These are phyloP conservation scores for Paramormyrops hopkinsi DNA, from an alignment of 2,797 vertebrate species.

Conservation along the genomic window DNA sequence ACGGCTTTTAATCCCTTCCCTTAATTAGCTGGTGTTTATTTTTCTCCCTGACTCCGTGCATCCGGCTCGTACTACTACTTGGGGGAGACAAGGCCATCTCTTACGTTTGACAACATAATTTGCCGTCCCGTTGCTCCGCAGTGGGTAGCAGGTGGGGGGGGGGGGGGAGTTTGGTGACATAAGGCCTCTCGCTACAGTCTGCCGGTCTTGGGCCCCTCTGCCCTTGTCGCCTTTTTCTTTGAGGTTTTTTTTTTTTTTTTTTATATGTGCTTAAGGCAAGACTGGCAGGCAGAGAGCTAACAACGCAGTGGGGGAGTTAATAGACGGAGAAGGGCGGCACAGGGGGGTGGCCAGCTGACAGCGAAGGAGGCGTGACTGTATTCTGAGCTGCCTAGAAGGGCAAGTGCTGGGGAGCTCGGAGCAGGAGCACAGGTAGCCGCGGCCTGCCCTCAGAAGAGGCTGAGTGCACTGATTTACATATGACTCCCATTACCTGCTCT, in stretches of 20 bases:
- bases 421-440: not conserved
- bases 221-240: not conserved
- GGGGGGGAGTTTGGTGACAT: constrained; percentile 19
- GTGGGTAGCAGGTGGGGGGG: not conserved
- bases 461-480: not conserved
- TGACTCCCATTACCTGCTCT: not conserved
- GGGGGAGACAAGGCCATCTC: constrained; percentile 26
- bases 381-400: not conserved
- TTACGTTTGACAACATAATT: constrained; percentile 41
- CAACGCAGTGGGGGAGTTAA: not conserved
- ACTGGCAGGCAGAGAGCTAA: not conserved
- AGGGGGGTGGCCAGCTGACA: not conserved
- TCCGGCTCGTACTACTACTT: constrained; percentile 20
- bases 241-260: constrained; percentile 16
- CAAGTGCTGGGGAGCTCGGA: not conserved
- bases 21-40: constrained; percentile 39
- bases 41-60: constrained; percentile 18
- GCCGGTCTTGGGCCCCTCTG: too few relatives aligned
- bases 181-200: constrained; percentile 16
- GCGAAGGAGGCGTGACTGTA: not conserved
- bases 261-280: not conserved
- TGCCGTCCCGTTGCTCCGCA: constrained; percentile 29
- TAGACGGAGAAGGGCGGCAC: not conserved
- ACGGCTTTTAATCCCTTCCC: constrained; percentile 33
- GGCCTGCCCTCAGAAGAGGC: not conserved